phyloP scores from a whole-genome alignment of 2,797 vertebrate species.

The Notolabrus celidotus region DNA sequence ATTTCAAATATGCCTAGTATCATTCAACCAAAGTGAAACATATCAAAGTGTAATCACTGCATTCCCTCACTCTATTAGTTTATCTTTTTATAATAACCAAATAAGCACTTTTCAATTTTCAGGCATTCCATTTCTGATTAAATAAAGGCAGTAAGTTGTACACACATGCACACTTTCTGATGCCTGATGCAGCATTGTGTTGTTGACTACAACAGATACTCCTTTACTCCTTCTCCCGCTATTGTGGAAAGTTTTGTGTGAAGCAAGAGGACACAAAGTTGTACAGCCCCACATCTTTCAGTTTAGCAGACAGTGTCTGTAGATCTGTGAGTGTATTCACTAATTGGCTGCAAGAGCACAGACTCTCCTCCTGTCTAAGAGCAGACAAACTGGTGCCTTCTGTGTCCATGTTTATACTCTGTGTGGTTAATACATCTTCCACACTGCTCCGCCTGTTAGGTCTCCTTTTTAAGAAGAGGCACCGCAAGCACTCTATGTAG shows the following conservation, averaged over 20 bases:
- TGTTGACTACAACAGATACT: conserved; percentile 36
- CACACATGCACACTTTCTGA: conserved; percentile 13
- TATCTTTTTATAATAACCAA: too few species aligned
- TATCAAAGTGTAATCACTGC: too few species aligned
- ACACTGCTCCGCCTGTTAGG: conserved; percentile 63
- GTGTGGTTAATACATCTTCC: conserved; percentile 59
- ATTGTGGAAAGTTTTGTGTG: conserved; percentile 47
- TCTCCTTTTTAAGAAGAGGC: conserved; percentile 74
- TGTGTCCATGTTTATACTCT: conserved; percentile 69
- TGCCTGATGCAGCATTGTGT: conserved; percentile 5
- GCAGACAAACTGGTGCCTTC: conserved; percentile 50
- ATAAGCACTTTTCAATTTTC: too few species aligned
- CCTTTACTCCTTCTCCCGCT: conserved; percentile 13
- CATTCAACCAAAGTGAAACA: too few species aligned
- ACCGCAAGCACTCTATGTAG: conserved; percentile 77
- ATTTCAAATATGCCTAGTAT: too few species aligned
- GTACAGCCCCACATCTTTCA: conserved; percentile 49
- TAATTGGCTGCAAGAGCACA: conserved; percentile 63
- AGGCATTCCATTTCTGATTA: too few species aligned
- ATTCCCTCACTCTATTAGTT: too few species aligned
- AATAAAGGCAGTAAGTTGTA: too few species aligned
- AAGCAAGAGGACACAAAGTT: conserved; percentile 53
- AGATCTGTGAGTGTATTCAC: conserved; percentile 41
- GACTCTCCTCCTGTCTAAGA: conserved; percentile 34
- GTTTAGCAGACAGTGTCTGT: conserved; percentile 41